Base-by-base conservation (phyloP, 2,888 invertebrate species). In the Ptycholaimellus sp. region DNA sequence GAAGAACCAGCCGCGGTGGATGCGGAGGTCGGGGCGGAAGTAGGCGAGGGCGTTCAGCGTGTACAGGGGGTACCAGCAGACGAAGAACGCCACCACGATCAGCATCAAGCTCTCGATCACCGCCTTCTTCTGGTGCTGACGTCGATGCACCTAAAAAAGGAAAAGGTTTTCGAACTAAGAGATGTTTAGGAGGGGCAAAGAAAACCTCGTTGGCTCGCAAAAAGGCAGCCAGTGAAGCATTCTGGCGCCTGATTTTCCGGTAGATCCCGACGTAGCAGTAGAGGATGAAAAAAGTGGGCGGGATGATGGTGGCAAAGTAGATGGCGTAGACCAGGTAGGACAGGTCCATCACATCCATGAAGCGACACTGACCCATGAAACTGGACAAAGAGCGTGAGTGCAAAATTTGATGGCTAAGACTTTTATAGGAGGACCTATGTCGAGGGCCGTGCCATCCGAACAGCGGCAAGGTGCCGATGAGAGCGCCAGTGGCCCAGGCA, bases 221-320 rank as follows among this genome's bases (percentile, higher is more conserved):
- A 16, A 40, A 35, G 23, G 35, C 31, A 16, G 33, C 33, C n/a
- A 50, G 47, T 44, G 49, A 48, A 29, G 43, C 31, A 34, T 50
- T 49, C 33, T 51, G 50, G 20, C 44, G 41, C 22, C 52, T 40
- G 28, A 54, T 55, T 20, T 48, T 35, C 19, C 46, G 41, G 59
- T 83, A 85, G 47, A 87, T 85, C 57, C 81, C 77, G 33, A 76
- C 73, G 62, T 87, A 87, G 62, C 81, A 83, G 28, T 73, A 76
- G 30, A 76, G 73, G 58, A 87, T 71, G 35, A 85, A 62, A 23
- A 80, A 62, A 2, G 78, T 78, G 1, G 81, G 85, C 27, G 78
- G 75, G 46, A 85, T 74, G 48, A 85, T 85, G 16, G 85, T 85
- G 18, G 76, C 76, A 58, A 83, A 77, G 62, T 82, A 85, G 19